These are phyloP conservation scores for Lasioglossum leucozonium DNA, from an alignment of 2,888 invertebrate species.

Conservation along the genomic window DNA sequence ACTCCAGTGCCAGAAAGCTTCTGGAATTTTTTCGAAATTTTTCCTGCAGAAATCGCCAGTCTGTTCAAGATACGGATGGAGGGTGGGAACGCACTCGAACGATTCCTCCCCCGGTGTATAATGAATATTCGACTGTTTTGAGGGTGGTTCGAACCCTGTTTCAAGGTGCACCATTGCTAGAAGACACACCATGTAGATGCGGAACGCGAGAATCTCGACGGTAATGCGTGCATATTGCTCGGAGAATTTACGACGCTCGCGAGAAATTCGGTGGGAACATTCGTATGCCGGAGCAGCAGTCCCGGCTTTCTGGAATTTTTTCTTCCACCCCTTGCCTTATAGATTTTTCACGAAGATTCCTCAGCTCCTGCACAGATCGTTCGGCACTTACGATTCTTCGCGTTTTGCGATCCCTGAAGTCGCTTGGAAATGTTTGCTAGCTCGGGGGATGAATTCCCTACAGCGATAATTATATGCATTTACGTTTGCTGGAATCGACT, in stretches of 20 bases:
- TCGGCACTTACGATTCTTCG: neutral
- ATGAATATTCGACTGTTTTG: neutral
- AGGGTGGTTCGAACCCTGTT: neutral
- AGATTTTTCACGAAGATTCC: neutral
- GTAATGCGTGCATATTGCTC: neutral
- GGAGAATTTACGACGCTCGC: neutral
- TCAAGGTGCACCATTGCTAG: neutral
- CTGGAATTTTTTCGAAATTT: neutral
- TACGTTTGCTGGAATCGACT: no score
- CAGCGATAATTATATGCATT: no score
- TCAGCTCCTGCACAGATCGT: neutral
- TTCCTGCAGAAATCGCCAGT: neutral
- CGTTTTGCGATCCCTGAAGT: neutral
- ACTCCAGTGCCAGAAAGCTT: fast-evolving
- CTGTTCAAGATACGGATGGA: neutral
- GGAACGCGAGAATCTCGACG: neutral
- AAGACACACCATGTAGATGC: neutral
- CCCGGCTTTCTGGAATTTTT: neutral
- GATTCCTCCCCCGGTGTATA: neutral
- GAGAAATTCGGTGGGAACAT: neutral
- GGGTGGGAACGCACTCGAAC: neutral
- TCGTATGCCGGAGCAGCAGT: neutral
- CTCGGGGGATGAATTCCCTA: neutral
- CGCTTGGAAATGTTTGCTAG: neutral
- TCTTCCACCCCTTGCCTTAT: neutral